Conservation (phyloP, 2,888 invertebrate species). For the Ferrisia virgata region DNA sequence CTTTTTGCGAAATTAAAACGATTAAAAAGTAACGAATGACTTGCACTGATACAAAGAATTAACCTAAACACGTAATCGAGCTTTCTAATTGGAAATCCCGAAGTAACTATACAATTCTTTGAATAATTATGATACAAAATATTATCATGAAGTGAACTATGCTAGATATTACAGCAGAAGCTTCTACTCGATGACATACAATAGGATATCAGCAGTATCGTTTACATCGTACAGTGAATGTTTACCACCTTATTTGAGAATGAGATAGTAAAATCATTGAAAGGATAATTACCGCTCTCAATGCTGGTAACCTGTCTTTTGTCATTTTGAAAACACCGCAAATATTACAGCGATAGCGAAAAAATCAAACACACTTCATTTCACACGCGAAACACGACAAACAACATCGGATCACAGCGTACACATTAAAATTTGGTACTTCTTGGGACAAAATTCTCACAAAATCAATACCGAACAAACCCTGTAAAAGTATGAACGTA, state of each 20-base stretch:
- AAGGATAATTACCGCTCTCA: conserved; percentile 71
- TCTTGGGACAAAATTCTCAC: conserved; percentile 39
- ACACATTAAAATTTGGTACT: conserved; percentile 39
- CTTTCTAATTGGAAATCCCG: neutral
- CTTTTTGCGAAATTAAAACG: neutral
- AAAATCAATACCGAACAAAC: conserved; percentile 43
- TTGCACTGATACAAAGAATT: neutral
- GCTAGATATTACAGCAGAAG: neutral
- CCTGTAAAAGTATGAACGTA: conserved; percentile 34
- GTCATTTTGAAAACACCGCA: conserved; percentile 67
- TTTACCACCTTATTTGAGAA: neutral
- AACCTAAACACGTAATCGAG: neutral
- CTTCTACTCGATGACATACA: neutral
- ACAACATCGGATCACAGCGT: conserved; percentile 41
- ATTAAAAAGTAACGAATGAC: neutral
- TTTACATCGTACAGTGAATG: neutral
- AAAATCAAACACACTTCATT: conserved; percentile 42
- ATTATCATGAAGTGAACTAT: neutral
- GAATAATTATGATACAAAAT: neutral
- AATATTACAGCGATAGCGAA: conserved; percentile 10
- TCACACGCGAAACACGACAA: conserved; percentile 40
- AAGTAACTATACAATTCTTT: neutral
- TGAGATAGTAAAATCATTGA: neutral
- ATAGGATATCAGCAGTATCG: neutral
- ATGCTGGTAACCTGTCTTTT: conserved; percentile 95